Conservation (phyloP, 2,888 invertebrate genomes). For the Slavum lentiscoides region DNA sequence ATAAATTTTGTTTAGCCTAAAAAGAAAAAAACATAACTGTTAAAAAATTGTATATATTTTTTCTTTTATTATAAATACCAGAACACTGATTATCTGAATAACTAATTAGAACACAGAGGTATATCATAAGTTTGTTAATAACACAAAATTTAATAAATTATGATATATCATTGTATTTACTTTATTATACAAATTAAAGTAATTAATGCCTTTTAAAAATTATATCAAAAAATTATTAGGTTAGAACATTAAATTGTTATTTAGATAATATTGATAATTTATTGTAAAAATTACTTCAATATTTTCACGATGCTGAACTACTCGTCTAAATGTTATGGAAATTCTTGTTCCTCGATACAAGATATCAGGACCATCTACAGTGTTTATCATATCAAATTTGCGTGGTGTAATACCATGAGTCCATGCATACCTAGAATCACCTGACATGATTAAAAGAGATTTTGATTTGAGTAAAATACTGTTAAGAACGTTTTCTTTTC, state of each 20-base stretch:
- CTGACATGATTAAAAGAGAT: constrained; percentile 79
- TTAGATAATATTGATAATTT: background rate
- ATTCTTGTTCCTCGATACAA: constrained; percentile 67
- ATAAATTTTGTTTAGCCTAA: constrained; percentile 33
- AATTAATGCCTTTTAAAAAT: background rate
- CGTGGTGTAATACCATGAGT: constrained; percentile 85
- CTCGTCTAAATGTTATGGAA: constrained; percentile 82
- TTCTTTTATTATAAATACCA: background rate
- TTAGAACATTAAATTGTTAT: no score
- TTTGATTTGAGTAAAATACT: constrained; percentile 71
- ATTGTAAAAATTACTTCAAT: constrained; percentile 17
- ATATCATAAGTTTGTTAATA: background rate
- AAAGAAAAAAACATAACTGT: background rate
- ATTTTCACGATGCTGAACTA: background rate
- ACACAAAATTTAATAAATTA: background rate
- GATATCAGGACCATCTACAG: constrained; percentile 63
- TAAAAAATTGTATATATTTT: background rate
- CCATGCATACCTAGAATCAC: constrained; percentile 80
- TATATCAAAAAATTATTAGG: no score
- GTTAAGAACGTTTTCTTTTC: constrained; percentile 66
- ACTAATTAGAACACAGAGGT: background rate
- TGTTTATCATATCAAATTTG: constrained; percentile 74
- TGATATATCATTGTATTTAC: background rate
- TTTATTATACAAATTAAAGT: background rate
- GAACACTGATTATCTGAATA: no score